These are phyloP conservation scores for Danionella cerebrum DNA, from an alignment of 2,113 vertebrate species.

Conservation along the genomic window DNA sequence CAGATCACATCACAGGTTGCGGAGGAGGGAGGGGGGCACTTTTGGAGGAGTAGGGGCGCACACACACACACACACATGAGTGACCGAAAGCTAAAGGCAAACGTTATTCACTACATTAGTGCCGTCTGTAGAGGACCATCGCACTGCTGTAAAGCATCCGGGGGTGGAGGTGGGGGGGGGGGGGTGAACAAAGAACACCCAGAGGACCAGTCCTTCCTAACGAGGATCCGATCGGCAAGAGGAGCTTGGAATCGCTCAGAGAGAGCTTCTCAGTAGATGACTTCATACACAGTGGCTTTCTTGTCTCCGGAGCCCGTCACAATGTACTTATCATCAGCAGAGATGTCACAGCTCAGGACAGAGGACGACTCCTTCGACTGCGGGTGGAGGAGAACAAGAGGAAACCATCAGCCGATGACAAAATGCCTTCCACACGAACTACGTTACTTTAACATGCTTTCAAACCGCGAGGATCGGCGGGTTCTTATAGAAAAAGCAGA, in stretches of 20 bases:
- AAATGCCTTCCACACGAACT: no score
- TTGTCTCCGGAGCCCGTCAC: conserved; percentile 96
- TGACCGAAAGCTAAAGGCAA: conserved; percentile 32
- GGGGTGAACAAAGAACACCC: not conserved
- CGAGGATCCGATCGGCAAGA: no score
- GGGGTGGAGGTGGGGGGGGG: no score
- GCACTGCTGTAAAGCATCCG: not conserved
- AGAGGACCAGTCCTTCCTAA: conserved; percentile 22
- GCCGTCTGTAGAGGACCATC: conserved; percentile 6
- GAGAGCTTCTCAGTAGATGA: conserved; percentile 86
- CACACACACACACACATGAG: conserved; percentile 43
- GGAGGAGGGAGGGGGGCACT: conserved; percentile 22
- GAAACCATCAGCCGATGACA: not conserved
- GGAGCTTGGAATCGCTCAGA: no score
- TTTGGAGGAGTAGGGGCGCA: conserved; percentile 1
- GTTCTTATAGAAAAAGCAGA: no score
- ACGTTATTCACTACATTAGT: conserved; percentile 42
- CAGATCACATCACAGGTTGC: conserved; percentile 39
- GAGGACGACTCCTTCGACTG: conserved; percentile 97
- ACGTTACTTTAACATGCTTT: no score
- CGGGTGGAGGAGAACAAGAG: not conserved
- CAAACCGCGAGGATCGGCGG: no score
- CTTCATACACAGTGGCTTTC: conserved; percentile 96
- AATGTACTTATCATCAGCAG: conserved; percentile 93
- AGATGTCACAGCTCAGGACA: conserved; percentile 95